Base-by-base conservation (phyloP, 2,888 invertebrate genomes). In the Erannis defoliaria region DNA sequence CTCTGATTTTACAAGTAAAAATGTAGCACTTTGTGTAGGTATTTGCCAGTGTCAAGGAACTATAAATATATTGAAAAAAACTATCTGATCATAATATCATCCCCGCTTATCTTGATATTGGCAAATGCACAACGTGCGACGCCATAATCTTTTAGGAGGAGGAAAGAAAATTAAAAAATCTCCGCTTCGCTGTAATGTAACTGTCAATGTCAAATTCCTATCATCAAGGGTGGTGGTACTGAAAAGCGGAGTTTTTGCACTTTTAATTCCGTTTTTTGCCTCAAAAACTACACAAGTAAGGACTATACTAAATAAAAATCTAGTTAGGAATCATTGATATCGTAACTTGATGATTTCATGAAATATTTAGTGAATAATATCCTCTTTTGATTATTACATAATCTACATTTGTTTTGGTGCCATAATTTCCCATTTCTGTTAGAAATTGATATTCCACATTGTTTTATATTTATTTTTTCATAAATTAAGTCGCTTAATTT, bases 341-440 rank as follows among this genome's bases (percentile, higher is more conserved):
- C 18, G 16, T 49, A 2, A 35, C 26, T 12, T 35, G 43, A 2
- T 19, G 2, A 16, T n/a, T 16, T 45, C 8, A 9, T 26, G 5
- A 26, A 16, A 2, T 33, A 18, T 50, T 12, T 19, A 31, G n/a
- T 6, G 42, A 2, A 21, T 43, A 49, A 42, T 16, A 16, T 43
- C 2, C 10, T 26, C 0, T 0, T 21, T 6, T 31, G 37, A 19
- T 62, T 81, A 81, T 85, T 85, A 85, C 84, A 85, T 85, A 85
- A 85, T 81, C 82, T 75, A 48, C 62, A 65, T 65, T 71, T 76
- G 76, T 74, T 76, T 76, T 74, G 55, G 66, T 68, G 38, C 14
- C 50, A 55, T 4, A 50, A 42, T 54, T 43, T 45, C n/a, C 19
- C 23, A 49, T 38, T 35, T 42, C n/a, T 31, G 16, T 19, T 19